Conservation (phyloP, 2,113 vertebrate species). For the Ornithorhynchus anatinus region DNA sequence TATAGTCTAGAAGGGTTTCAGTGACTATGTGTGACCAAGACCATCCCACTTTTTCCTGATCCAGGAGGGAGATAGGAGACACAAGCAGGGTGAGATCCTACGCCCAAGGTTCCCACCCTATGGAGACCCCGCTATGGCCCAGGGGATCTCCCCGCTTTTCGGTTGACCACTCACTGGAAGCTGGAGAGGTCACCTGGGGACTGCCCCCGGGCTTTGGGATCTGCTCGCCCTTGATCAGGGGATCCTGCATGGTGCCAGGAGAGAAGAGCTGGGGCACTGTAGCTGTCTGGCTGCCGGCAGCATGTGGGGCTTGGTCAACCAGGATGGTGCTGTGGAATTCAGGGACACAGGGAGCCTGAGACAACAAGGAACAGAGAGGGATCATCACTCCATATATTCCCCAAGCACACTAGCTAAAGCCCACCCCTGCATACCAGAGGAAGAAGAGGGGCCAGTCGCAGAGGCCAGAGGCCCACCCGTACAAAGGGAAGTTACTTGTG, state of each 20-base stretch:
- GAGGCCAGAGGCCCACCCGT: neutral
- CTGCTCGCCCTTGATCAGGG: conserved; percentile 83
- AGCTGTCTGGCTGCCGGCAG: conserved; percentile 61
- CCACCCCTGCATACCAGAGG: neutral
- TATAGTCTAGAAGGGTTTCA: too few species aligned
- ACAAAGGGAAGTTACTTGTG: too few species aligned
- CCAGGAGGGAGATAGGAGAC: neutral
- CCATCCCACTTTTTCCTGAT: too few species aligned
- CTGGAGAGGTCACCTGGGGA: conserved; percentile 71
- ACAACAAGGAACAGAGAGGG: conserved; percentile 3
- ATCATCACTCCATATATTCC: neutral
- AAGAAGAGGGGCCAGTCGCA: neutral
- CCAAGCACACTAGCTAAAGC: neutral
- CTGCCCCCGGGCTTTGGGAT: conserved; percentile 65
- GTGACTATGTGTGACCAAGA: too few species aligned
- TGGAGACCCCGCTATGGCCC: too few species aligned
- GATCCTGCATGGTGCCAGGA: conserved; percentile 62
- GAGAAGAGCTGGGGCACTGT: conserved; percentile 71
- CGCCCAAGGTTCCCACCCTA: neutral
- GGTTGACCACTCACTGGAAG: conserved; percentile 73
- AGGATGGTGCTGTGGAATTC: conserved; percentile 79
- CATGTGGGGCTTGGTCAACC: conserved; percentile 67
- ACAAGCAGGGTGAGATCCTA: neutral
- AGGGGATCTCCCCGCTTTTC: neutral
- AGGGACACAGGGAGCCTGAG: conserved; percentile 74